These are phyloP conservation scores for Anguilla rostrata DNA, from an alignment of 2,113 vertebrate species.

Conservation along the genomic window DNA sequence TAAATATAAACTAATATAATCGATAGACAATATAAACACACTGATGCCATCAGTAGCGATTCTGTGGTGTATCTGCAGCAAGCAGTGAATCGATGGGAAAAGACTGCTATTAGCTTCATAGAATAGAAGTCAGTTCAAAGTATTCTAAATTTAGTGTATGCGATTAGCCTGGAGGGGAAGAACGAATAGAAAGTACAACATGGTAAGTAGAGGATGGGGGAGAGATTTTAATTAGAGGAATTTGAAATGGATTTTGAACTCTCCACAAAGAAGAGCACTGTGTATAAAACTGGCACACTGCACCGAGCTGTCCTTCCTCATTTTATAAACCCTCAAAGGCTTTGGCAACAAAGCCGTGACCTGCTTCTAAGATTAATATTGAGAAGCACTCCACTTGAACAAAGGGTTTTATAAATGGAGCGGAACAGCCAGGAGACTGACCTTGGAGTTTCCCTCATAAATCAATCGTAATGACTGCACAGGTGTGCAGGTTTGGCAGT, in stretches of 20 bases:
- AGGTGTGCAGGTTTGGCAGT: neutral
- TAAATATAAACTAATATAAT: no score
- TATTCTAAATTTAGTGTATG: neutral
- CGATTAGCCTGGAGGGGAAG: neutral
- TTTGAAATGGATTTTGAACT: neutral
- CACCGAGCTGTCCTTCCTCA: neutral
- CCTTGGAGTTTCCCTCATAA: slow-evolving; percentile 2
- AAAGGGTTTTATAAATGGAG: neutral
- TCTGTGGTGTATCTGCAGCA: no score
- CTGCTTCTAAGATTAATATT: neutral
- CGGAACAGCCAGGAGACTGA: neutral
- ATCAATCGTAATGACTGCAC: neutral
- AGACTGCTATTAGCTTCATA: no score
- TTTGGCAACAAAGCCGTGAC: neutral
- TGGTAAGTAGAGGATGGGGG: no score
- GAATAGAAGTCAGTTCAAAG: no score
- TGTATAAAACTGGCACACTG: neutral
- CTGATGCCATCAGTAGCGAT: no score
- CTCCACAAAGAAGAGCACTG: no score
- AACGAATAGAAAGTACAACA: neutral
- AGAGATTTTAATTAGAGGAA: no score
- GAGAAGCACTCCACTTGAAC: neutral
- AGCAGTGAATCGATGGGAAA: no score
- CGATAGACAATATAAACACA: neutral
- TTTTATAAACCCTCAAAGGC: neutral